Evolutionary conservation across 2,888 invertebrate genomes (phyloP).

Genomic region (Nasonia oneida): DNA sequence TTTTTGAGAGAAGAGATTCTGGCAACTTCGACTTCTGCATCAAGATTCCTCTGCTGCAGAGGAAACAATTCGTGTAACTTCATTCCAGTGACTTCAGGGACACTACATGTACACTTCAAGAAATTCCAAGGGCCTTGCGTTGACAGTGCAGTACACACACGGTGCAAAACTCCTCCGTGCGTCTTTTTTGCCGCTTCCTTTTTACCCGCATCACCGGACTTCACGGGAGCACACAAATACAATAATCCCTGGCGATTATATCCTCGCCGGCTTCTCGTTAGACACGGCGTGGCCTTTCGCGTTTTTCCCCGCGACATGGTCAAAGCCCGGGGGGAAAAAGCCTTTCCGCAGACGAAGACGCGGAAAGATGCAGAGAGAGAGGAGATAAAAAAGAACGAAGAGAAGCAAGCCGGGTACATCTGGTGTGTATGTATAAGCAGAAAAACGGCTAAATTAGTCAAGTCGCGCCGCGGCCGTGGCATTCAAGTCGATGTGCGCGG

Average conservation of each 20-base stretch:
- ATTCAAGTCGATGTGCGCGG: slow-evolving; percentile 69
- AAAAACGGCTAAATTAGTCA: slow-evolving; percentile 63
- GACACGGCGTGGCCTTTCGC: slow-evolving; percentile 35
- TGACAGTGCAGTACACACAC: neutral
- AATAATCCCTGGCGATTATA: slow-evolving; percentile 28
- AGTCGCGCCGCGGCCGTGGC: slow-evolving; percentile 58
- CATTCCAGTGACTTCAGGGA: neutral
- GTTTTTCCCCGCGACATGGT: slow-evolving; percentile 25
- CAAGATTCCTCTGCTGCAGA: neutral
- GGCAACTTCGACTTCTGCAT: neutral
- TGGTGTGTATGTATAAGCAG: slow-evolving; percentile 18
- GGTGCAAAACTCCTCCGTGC: neutral
- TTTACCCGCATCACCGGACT: neutral
- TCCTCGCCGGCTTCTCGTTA: slow-evolving; percentile 38
- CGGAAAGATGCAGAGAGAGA: neutral
- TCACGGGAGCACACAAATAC: neutral
- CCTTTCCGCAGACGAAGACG: neutral
- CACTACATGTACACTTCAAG: neutral
- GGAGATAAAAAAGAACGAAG: neutral
- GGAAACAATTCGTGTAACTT: neutral
- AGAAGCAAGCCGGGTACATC: neutral
- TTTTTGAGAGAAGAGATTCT: neutral
- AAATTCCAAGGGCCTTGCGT: neutral
- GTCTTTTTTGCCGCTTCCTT: neutral
- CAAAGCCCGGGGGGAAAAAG: neutral